Evolutionary conservation across 2,888 invertebrate species (phyloP), one percentile per base, ranked within the genome.

Genomic region (Hedya salicella): DNA sequence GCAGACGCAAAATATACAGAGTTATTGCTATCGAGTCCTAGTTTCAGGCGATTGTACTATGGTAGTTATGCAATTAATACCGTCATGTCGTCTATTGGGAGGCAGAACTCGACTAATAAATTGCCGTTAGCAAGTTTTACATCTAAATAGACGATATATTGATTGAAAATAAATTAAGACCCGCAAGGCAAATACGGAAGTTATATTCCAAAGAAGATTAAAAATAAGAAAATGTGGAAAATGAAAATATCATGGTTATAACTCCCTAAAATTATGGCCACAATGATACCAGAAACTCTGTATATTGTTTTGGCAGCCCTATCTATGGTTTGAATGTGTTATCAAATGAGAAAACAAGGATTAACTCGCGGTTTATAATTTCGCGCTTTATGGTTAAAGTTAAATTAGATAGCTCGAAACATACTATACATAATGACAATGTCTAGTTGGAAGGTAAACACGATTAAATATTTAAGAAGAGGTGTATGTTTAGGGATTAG

Each of bases 261-360:
- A 53, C 60, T 54, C 46, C 39, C 54, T 66, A 40, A 61, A 66
- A 53, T 46, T 48, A 66, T 61, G 60, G 30, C 54, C 14, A n/a
- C 19, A 54, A 14, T 42, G 32, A 54, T 78, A 82, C 80, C 78
- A 80, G 78, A 78, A 80, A 83, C 79, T 80, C 74, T 78, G 81
- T 78, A 81, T 84, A 85, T 83, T 76, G 76, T 83, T 90, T 91
- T 91, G 91, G 91, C 91, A 91, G 91, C 91, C 91, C 91, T 89
- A 69, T 72, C 91, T 89, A 69, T 73, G 79, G 77, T 80, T 83
- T 78, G 75, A 72, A 60, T 66, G 53, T 66, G 60, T 53, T 67
- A 72, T 72, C 71, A 66, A 54, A 69, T 62, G 69, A 67, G 68
- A 66, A 64, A 70, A 46, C 44, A 32, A 61, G 49, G 40, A 44